Evolutionary conservation across 2,888 invertebrate species (phyloP).

Genomic region (Schizaphis graminum): DNA sequence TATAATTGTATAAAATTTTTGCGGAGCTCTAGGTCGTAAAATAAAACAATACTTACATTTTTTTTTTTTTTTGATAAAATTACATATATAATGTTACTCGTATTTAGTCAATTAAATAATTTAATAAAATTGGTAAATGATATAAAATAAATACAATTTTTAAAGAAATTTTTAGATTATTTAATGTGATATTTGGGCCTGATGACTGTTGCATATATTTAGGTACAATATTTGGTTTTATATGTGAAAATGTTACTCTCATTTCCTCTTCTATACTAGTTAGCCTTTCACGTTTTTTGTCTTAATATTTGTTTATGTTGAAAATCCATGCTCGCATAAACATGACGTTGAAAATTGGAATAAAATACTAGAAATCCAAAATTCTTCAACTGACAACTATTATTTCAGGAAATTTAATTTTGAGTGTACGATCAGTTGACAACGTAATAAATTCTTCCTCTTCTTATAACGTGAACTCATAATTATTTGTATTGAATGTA

Average conservation of each 20-base stretch:
- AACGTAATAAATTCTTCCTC: slow-evolving; percentile 22
- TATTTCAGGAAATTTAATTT: slow-evolving; percentile 45
- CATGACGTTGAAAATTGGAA: too few species aligned
- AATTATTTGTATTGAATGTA: neutral
- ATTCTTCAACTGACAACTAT: slow-evolving; percentile 26
- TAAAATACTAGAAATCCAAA: slow-evolving; percentile 16
- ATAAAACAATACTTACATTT: slow-evolving; percentile 3
- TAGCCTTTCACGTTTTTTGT: slow-evolving; percentile 27
- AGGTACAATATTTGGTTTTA: slow-evolving; percentile 39
- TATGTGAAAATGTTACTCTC: slow-evolving; percentile 17
- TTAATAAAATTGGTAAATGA: too few species aligned
- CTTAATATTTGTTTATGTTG: neutral
- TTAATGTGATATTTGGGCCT: slow-evolving; percentile 1
- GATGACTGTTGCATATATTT: slow-evolving; percentile 30
- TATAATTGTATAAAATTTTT: slow-evolving; percentile 9
- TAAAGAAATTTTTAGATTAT: neutral
- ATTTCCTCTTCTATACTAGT: slow-evolving; percentile 44
- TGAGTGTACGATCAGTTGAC: neutral
- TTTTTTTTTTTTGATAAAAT: slow-evolving; percentile 40
- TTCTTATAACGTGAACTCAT: neutral
- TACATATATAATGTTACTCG: neutral
- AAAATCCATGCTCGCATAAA: too few species aligned
- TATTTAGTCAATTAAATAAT: too few species aligned
- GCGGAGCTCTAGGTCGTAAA: neutral
- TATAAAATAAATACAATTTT: too few species aligned